Base-by-base conservation (phyloP, 2,113 vertebrate genomes). In the Gulo gulo region DNA sequence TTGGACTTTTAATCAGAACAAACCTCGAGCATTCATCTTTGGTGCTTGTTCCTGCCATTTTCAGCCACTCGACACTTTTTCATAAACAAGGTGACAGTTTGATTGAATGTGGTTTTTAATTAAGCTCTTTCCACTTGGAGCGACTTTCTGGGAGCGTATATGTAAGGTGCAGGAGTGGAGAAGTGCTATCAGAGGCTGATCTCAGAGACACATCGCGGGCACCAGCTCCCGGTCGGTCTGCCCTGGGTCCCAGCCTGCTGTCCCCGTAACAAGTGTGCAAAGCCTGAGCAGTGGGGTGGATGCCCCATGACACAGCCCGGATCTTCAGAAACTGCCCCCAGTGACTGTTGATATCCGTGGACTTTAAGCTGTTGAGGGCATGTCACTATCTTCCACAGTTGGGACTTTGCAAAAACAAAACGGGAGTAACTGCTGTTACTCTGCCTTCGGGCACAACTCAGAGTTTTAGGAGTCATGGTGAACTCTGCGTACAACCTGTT, bases 1-100 rank as follows among this genome's bases (percentile, higher is more conserved):
- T 90, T 4, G 1, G 78, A 59, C 92, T 91, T 97, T 96, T 84
- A 97, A 96, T 97, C 85, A 87, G 92, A 95, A 81, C 47, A 84
- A 83, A 91, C 91, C 97, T 91, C 29, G 16, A 89, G 78, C 57
- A 89, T 97, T 95, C 65, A 95, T 97, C 94, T 94, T 83, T 8
- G 1, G 47, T 7, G 80, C 81, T 85, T 59, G 57, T 83, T 88
- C 87, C 91, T 97, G 76, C 87, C 95, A 95, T 95, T 97, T 95
- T 88, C 85, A 95, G 89, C 90, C 88, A 89, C 88, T 93, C 7
- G n/a, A 92, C 31, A 55, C 73, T 94, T 96, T 83, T 93, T 97
- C 83, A 96, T 97, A 97, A 97, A 98, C 94, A 98, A 63, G 91
- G 94, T 98, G 97, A 97, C 93, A 93, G 95, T 96, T 96, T 98